A percentile compares a stretch with the other conserved stretches of the same genome.
Evolutionary conservation across 2,888 invertebrate genomes (phyloP).

Genomic region (Rhabditoides inermis): DNA sequence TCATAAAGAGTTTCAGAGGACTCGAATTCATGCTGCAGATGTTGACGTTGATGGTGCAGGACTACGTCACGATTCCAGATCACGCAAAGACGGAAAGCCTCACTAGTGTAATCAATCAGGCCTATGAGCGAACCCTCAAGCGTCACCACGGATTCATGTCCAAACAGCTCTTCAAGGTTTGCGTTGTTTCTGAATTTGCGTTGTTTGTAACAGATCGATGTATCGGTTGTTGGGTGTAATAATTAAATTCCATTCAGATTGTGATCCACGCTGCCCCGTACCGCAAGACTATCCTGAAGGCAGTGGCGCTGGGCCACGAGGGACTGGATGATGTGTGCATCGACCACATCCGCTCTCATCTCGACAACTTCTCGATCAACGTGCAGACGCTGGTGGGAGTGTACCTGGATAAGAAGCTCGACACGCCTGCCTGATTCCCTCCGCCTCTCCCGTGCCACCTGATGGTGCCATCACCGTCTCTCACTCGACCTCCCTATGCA

Average conservation of each 20-base stretch:
- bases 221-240: neutral
- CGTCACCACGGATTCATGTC: conserved; percentile 48
- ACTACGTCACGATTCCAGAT: conserved; percentile 25
- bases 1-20: conserved; percentile 31
- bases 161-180: conserved; percentile 46
- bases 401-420: conserved; percentile 38
- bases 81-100: conserved; percentile 37
- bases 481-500: too few species aligned
- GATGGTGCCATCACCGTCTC: too few species aligned
- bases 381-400: conserved; percentile 43
- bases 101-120: conserved; percentile 24
- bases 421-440: too few species aligned
- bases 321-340: conserved; percentile 47
- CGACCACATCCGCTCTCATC: conserved; percentile 40
- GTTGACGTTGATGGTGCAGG: conserved; percentile 35
- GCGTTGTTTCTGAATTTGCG: neutral
- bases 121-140: conserved; percentile 44
- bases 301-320: conserved; percentile 45
- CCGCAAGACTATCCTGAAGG: conserved; percentile 40
- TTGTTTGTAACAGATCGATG: neutral
- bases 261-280: conserved; percentile 48
- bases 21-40: conserved; percentile 50
- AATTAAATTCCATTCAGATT: conserved; percentile 24
- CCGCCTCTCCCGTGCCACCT: too few species aligned
- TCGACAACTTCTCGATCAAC: conserved; percentile 44